These are phyloP conservation scores for Drosophila nr. fundita DNA, from an alignment of 2,888 invertebrate species.

Conservation along the genomic window DNA sequence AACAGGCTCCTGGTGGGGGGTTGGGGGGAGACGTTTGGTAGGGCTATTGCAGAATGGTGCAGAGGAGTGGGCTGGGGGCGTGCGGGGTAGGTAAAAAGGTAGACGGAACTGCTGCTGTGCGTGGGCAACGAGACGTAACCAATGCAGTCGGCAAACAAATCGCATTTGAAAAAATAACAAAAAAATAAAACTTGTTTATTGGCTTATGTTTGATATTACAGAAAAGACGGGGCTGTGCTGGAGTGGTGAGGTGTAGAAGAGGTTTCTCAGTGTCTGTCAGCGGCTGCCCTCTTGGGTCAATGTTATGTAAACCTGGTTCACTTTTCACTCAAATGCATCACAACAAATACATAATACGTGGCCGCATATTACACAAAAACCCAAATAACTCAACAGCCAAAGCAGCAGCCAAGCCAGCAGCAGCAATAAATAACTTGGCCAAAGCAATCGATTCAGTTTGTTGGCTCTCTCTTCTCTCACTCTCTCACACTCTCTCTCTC, in stretches of 20 bases:
- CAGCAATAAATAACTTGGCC: constrained; percentile 63
- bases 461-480: constrained; percentile 18
- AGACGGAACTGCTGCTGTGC: constrained; percentile 44
- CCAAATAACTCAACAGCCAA: constrained; percentile 72
- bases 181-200: constrained; percentile 73
- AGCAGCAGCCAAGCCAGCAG: constrained; percentile 40
- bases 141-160: constrained; percentile 70
- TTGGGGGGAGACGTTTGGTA: background rate
- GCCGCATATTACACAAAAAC: constrained; percentile 76
- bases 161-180: constrained; percentile 59
- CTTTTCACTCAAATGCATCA: constrained; percentile 70
- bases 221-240: background rate
- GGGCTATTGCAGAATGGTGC: background rate
- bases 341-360: constrained; percentile 65
- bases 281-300: constrained; percentile 69
- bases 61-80: background rate
- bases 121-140: constrained; percentile 65
- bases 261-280: constrained; percentile 25
- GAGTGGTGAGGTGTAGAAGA: background rate
- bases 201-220: constrained; percentile 59
- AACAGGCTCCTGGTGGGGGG: constrained; percentile 15
- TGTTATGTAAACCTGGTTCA: constrained; percentile 81
- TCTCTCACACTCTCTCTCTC: background rate
- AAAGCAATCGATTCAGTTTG: constrained; percentile 77
- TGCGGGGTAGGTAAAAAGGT: background rate